A percentile compares a stretch with the other conserved stretches of the same genome.
Evolutionary conservation across 1,140 invertebrate genomes (phyloP).

Genomic region (Solen grandis): DNA sequence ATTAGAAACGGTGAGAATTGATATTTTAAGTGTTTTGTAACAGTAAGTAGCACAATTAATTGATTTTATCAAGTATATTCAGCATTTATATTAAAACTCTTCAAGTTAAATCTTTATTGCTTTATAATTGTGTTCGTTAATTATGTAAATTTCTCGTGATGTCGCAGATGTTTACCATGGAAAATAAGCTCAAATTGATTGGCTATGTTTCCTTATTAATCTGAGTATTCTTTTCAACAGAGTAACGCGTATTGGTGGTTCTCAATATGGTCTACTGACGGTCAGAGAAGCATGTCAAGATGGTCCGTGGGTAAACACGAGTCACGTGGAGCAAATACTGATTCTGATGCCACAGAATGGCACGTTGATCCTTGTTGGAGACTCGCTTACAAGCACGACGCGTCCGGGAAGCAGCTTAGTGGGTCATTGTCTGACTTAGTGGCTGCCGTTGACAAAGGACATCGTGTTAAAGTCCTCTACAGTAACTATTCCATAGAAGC

Average conservation of each 20-base stretch:
- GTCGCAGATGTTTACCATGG: too few relatives aligned
- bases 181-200: too few relatives aligned
- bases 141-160: too few relatives aligned
- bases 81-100: too few relatives aligned
- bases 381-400: conserved; percentile 29
- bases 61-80: too few relatives aligned
- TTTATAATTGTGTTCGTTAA: too few relatives aligned
- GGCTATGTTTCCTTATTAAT: too few relatives aligned
- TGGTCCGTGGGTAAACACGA: background rate
- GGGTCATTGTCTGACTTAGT: background rate
- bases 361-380: conserved; percentile 11
- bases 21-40: too few relatives aligned
- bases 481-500: background rate
- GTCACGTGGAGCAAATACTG: background rate
- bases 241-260: background rate
- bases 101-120: too few relatives aligned
- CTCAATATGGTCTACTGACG: background rate
- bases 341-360: background rate
- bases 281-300: background rate
- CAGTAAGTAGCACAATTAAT: too few relatives aligned
- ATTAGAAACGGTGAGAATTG: too few relatives aligned
- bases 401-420: background rate
- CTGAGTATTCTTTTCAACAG: too few relatives aligned
- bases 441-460: background rate
- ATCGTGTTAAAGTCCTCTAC: conserved; percentile 5